Evolutionary conservation across 2,113 vertebrate species (phyloP), one percentile per base, ranked within the genome.

Genomic region (Podarcis raffonei): DNA sequence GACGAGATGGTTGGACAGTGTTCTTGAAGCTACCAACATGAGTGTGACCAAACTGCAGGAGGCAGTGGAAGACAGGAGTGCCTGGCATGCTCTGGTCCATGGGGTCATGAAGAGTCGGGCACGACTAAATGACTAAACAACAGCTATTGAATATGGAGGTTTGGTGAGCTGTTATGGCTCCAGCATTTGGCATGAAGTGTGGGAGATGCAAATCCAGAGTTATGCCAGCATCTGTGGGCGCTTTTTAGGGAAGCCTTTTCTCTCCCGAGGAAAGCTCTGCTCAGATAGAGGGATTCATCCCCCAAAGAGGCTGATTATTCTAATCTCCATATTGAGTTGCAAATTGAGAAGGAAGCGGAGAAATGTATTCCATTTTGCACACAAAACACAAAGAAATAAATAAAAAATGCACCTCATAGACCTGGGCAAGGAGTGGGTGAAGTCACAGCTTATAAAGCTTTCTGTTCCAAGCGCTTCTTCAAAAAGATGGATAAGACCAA

Each of bases 391-490:
- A 2, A 35, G 18, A 25, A 4, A 35, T 27, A 9, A 1, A 16
- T 42, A 42, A 48, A 75, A 92, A 90, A 81, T 3, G 3, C 53
- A 86, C 27, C 66, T 12, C 37, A 68, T 3, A 80, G 30, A 79
- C 23, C 13, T 18, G 8, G 7, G 22, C 2, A 2, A 84, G 12
- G 18, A 30, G 15, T 16, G 13, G 2, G 78, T 6, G 2, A 84
- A 90, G 89, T 92, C 39, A 35, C 83, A 71, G 4, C 39, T 84
- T 65, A 59, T 20, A 32, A 8, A 79, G 84, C 32, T 35, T 62
- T 87, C 89, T 77, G 86, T 2, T 84, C 90, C 82, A 75, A 89
- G 77, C n/a, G 11, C 85, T 90, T 48, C 88, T 92, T 91, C 81
- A 92, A 88, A 20, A 94, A 89, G 15, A 16, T 37, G 82, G 85